Evolutionary conservation across 2,797 vertebrate species (phyloP).

Genomic region (Micropoecilia bifurca): DNA sequence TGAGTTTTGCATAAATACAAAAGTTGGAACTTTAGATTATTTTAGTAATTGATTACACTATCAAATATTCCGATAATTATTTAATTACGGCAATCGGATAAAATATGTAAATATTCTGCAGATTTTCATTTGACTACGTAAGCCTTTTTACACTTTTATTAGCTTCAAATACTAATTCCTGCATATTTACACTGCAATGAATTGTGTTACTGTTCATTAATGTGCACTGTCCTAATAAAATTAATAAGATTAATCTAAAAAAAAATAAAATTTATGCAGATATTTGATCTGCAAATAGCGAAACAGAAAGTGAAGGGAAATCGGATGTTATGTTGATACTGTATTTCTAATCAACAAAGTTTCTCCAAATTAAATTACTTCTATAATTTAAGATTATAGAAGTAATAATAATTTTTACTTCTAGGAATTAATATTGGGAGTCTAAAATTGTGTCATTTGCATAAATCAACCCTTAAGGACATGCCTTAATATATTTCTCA

Average conservation of each 20-base stretch:
- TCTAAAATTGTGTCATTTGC: not conserved
- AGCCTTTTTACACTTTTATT: not conserved
- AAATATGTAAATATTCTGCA: not conserved
- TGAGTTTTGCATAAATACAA: not conserved
- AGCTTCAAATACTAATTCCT: not conserved
- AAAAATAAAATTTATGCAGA: not conserved
- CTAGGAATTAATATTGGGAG: not conserved
- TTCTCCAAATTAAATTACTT: not conserved
- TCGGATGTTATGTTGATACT: not conserved
- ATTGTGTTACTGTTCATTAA: no score
- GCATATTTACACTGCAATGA: no score
- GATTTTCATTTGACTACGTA: no score
- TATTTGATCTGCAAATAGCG: not conserved
- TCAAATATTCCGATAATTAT: no score
- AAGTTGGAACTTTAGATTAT: no score
- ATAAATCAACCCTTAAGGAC: not conserved
- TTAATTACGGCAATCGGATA: not conserved
- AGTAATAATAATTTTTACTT: not conserved
- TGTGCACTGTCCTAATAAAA: no score
- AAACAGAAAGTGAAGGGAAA: not conserved
- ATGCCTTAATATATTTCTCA: not conserved
- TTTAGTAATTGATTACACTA: no score
- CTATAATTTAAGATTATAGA: no score
- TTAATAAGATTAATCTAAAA: no score
- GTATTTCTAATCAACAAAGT: not conserved